Percentiles rank a stretch among this genome's conserved stretches.
Evolutionary conservation across 2,113 vertebrate species (phyloP).

Genomic region (Paradoxurus hermaphroditus): DNA sequence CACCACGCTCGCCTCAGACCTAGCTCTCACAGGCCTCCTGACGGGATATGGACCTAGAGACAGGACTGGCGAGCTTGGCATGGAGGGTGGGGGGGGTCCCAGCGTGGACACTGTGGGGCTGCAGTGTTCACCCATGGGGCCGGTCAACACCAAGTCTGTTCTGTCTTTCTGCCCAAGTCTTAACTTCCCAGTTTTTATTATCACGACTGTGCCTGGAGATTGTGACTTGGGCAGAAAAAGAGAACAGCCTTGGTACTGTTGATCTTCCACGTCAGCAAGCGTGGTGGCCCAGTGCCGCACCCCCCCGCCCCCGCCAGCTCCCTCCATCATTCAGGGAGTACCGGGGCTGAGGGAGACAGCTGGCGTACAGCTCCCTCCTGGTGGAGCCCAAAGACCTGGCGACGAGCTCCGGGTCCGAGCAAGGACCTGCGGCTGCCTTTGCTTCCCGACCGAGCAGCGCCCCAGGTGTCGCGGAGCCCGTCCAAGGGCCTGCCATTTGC

Average conservation of each 20-base stretch:
- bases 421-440: not conserved
- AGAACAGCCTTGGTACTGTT: not conserved
- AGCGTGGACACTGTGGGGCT: not conserved
- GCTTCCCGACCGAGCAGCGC: rapidly evolving
- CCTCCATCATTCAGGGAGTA: not conserved
- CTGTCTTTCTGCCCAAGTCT: not conserved
- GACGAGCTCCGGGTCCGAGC: no score
- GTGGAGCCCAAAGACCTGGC: no score
- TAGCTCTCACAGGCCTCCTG: not conserved
- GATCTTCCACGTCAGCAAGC: not conserved
- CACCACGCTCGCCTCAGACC: no score
- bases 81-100: not conserved
- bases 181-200: not conserved
- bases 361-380: no score
- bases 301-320: not conserved
- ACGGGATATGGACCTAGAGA: not conserved
- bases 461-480: not conserved
- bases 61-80: not conserved
- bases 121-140: not conserved
- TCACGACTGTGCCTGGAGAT: not conserved
- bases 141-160: not conserved
- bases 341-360: no score
- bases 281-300: not conserved
- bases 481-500: not conserved
- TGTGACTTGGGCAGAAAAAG: not conserved